Evolutionary conservation across 1,140 invertebrate genomes (phyloP), one percentile per base, ranked within the genome.

Genomic region (Nylanderia fulva): DNA sequence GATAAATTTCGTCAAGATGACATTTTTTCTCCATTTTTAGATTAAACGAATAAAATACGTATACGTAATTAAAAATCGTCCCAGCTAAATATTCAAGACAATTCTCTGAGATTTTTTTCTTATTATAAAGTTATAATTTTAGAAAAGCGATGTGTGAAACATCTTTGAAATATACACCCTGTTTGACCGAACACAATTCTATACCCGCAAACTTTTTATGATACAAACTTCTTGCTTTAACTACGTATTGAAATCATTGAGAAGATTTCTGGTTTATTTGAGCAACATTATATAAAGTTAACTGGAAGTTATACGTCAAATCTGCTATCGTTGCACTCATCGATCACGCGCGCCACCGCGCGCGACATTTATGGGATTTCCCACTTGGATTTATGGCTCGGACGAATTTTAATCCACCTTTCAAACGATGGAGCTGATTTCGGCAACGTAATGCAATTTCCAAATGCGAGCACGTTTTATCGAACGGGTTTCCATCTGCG

Each of bases 361-460:
- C 21, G 68, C 69, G 88, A 88, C 87, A 85, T 85, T 86, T 89
- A 88, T 72, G 87, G 56, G 88, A 86, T 88, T 86, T 85, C 61
- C 48, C 42, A 76, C 54, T 83, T 86, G 76, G 71, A 88, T 89
- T 89, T 88, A 89, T 88, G 74, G 64, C 71, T 60, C 29, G 68
- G 33, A 64, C 76, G 63, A 84, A 54, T 88, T 83, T 71, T 58
- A 88, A 85, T 88, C 77, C 83, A 85, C 87, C 75, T 85, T 88
- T 76, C 27, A 48, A 86, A 82, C 39, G 21, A 13, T 74, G 66
- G 63, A 77, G 52, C 58, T 63, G 29, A 74, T 86, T 66, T 48
- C 29, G 24, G 85, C 27, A 66, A 86, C 60, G 33, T 72, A 64
- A 45, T 29, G 64, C 48, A 64, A 86, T 58, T 63, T 82, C 58